These are phyloP conservation scores for Hystrix cristata DNA, from an alignment of 2,113 vertebrate genomes.

Conservation along the genomic window DNA sequence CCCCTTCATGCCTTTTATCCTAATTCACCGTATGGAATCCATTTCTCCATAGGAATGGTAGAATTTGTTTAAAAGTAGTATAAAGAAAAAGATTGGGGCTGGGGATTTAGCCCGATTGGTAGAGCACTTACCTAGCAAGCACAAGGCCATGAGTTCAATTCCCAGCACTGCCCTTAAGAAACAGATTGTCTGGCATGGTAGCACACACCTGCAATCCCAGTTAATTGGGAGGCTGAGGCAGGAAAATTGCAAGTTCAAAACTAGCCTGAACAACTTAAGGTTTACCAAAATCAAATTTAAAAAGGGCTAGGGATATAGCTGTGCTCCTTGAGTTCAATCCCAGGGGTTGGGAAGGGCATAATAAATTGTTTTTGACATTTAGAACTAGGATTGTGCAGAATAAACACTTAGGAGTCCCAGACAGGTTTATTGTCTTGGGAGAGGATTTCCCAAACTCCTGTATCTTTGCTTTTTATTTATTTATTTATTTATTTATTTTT, in stretches of 20 bases:
- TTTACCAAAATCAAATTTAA: not conserved
- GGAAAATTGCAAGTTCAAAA: not conserved
- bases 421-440: not conserved
- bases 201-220: not conserved
- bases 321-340: not conserved
- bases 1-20: not conserved
- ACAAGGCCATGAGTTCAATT: too few species aligned
- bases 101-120: too few species aligned
- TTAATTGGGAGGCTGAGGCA: not conserved
- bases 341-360: not conserved
- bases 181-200: not conserved
- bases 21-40: not conserved
- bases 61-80: not conserved
- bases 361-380: not conserved
- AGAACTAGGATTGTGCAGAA: not conserved
- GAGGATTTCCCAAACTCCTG: not conserved
- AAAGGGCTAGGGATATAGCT: not conserved
- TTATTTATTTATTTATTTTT: not conserved
- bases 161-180: too few species aligned
- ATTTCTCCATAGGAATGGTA: not conserved
- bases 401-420: not conserved
- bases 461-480: not conserved
- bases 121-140: too few species aligned
- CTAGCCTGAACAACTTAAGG: not conserved
- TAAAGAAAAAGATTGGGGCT: not conserved